Evolutionary conservation across 2,113 vertebrate genomes (phyloP).

Genomic region (Eulemur macaco): DNA sequence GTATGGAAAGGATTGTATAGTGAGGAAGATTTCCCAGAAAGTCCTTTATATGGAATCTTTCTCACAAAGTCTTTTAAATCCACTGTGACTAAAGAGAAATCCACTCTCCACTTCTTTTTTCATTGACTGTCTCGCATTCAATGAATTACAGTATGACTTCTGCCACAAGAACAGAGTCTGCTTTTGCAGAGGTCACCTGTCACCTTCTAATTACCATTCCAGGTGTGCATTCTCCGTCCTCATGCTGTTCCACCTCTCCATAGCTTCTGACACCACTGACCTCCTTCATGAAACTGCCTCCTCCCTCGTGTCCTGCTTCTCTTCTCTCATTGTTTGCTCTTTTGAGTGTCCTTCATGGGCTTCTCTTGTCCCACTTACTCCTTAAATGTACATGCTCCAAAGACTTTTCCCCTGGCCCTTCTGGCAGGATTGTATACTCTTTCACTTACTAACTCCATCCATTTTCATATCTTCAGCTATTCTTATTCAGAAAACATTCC

Average conservation of each 20-base stretch:
- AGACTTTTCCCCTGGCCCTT: not conserved
- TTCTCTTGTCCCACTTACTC: not conserved
- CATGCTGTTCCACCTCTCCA: not conserved
- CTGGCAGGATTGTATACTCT: not conserved
- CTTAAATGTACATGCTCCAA: not conserved
- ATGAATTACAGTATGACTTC: not conserved
- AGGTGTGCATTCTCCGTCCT: not conserved
- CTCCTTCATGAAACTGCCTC: not conserved
- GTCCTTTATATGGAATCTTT: not conserved
- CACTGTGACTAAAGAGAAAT: not conserved
- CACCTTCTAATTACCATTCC: conserved; percentile 36
- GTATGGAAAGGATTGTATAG: not conserved
- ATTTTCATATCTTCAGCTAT: not conserved
- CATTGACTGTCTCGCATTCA: not conserved
- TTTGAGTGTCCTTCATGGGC: not conserved
- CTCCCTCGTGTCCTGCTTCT: not conserved
- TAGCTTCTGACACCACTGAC: not conserved
- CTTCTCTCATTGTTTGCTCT: not conserved
- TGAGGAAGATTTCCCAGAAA: not conserved
- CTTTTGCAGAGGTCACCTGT: conserved; percentile 25
- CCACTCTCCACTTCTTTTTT: not conserved
- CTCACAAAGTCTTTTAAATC: not conserved
- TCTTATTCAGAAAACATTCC: not conserved
- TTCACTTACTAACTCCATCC: not conserved
- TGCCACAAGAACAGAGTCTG: not conserved